phyloP scores from a whole-genome alignment of 2,113 vertebrate species.

The Hemiscyllium ocellatum region DNA sequence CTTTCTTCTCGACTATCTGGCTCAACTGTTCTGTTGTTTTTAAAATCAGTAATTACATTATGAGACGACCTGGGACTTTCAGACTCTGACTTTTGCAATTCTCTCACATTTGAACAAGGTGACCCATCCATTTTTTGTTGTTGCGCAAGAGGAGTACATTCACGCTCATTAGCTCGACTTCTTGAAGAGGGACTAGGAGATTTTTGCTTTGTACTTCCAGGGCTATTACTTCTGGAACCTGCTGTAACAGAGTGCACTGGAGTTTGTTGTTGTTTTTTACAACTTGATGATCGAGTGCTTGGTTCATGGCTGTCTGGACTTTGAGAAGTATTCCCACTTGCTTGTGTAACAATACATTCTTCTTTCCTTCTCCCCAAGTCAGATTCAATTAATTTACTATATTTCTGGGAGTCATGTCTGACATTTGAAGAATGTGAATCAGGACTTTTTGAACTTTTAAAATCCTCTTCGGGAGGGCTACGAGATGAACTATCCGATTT shows the following conservation, averaged over 20 bases:
- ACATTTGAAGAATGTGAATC: slow-evolving; percentile 26
- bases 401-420: neutral
- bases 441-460: slow-evolving; percentile 22
- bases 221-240: slow-evolving; percentile 21
- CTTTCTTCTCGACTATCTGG: slow-evolving; percentile 27
- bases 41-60: neutral
- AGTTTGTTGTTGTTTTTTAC: neutral
- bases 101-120: neutral
- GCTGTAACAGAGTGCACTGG: slow-evolving; percentile 3
- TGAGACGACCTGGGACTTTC: slow-evolving; percentile 12
- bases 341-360: slow-evolving; percentile 35
- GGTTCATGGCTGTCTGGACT: slow-evolving; percentile 33
- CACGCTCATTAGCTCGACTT: slow-evolving; percentile 24
- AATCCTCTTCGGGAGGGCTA: neutral
- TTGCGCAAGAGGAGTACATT: slow-evolving; percentile 16
- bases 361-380: slow-evolving; percentile 7
- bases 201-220: slow-evolving; percentile 35
- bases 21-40: neutral
- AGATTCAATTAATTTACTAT: neutral
- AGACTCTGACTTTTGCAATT: neutral
- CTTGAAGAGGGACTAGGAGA: slow-evolving; percentile 25
- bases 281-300: neutral
- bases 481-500: slow-evolving; percentile 9
- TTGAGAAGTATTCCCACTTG: neutral
- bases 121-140: slow-evolving; percentile 1